phyloP scores from a whole-genome alignment of 2,797 vertebrate species.

The Rousettus madagascariensis region DNA sequence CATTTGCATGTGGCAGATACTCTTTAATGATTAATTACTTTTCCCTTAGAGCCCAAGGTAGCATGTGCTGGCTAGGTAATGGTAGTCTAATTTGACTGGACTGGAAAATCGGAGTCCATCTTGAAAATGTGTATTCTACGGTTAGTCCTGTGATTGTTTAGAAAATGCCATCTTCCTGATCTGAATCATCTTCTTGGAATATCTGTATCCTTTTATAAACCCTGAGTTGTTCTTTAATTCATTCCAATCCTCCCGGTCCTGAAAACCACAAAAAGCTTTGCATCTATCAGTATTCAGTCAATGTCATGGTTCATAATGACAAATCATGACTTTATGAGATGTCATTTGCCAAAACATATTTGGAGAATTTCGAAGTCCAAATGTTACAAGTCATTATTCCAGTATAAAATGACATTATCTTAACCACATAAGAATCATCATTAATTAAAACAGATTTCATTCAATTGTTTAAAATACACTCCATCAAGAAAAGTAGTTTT shows the following conservation, averaged over 20 bases:
- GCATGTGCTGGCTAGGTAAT: neutral
- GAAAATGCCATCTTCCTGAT: neutral
- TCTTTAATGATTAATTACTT: neutral
- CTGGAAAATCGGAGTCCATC: neutral
- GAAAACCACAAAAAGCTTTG: neutral
- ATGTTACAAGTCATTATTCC: neutral
- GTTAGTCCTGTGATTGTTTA: neutral
- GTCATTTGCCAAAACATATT: slow-evolving; percentile 23
- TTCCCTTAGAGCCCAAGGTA: neutral
- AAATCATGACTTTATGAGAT: neutral
- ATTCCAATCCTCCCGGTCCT: neutral
- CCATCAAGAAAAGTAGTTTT: slow-evolving; percentile 30
- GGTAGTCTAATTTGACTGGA: neutral
- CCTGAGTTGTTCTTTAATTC: neutral
- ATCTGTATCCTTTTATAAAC: neutral
- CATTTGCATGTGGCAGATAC: neutral
- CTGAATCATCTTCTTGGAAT: neutral
- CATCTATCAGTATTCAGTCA: neutral
- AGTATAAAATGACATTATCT: neutral
- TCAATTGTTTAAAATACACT: slow-evolving; percentile 31
- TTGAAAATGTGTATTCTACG: neutral
- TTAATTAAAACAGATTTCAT: slow-evolving; percentile 14
- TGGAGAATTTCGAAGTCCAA: slow-evolving; percentile 35
- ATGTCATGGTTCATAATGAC: neutral
- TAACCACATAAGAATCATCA: neutral